A percentile compares a stretch with the other conserved stretches of the same genome.
phyloP scores from a whole-genome alignment of 2,113 vertebrate genomes.

The Arvicanthis niloticus region DNA sequence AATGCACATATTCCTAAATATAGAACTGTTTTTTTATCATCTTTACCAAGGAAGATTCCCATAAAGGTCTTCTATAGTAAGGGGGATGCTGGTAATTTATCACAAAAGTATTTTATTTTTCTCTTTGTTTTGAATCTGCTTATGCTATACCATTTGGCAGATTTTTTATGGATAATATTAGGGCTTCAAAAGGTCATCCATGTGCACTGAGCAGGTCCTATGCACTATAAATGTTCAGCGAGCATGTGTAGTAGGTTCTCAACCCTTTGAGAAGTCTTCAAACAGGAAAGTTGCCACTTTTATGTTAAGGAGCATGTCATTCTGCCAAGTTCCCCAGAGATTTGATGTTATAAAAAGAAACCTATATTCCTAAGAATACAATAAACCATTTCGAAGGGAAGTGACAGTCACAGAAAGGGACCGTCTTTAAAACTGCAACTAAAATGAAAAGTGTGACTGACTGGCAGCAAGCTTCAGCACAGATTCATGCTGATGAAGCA shows the following conservation, averaged over 20 bases:
- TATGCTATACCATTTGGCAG: neutral
- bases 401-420: constrained; percentile 76
- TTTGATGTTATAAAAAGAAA: constrained; percentile 78
- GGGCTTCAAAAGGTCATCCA: neutral
- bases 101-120: neutral
- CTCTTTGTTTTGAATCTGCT: neutral
- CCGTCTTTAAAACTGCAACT: constrained; percentile 75
- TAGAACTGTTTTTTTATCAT: neutral
- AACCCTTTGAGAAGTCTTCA: constrained; percentile 9
- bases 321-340: constrained; percentile 69
- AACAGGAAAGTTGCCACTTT: constrained; percentile 57
- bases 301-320: constrained; percentile 58
- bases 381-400: constrained; percentile 77
- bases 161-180: neutral
- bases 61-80: neutral
- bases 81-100: neutral
- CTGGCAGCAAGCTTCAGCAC: constrained; percentile 53
- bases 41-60: neutral
- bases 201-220: no score
- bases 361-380: constrained; percentile 76
- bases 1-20: neutral
- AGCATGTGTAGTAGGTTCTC: neutral
- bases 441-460: constrained; percentile 71
- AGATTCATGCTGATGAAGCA: constrained; percentile 73
- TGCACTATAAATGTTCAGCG: neutral